These are phyloP conservation scores for Drusus annulatus DNA, from an alignment of 1,140 invertebrate genomes.

Conservation along the genomic window DNA sequence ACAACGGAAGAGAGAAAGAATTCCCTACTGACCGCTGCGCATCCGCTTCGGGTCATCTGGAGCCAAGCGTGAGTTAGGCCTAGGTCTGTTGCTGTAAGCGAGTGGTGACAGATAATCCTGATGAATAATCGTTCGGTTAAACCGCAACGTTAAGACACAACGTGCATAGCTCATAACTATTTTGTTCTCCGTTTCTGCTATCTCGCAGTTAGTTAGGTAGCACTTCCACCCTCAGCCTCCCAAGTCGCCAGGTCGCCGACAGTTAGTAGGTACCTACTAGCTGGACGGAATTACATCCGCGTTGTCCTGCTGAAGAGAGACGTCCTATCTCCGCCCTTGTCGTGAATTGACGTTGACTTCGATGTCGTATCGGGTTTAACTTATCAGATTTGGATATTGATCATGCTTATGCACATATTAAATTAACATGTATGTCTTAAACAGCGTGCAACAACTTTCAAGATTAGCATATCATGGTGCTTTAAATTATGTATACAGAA, in stretches of 20 bases:
- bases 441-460: no score
- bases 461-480: no score
- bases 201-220: no score
- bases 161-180: no score
- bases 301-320: not conserved
- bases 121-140: not conserved
- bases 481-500: no score
- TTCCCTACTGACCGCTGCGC: not conserved
- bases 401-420: no score
- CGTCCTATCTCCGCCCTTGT: not conserved
- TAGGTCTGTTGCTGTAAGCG: not conserved
- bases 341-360: no score
- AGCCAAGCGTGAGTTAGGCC: not conserved
- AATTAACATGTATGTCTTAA: no score
- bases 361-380: no score
- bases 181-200: no score
- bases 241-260: not conserved
- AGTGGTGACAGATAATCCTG: conserved; percentile 10
- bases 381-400: no score
- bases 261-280: not conserved
- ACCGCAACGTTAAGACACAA: not conserved
- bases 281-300: conserved; percentile 20
- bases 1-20: conserved; percentile 12
- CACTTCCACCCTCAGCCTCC: not conserved
- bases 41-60: not conserved